Base-by-base conservation (phyloP, 2,113 vertebrate species). In the Percopsis transmontana region DNA sequence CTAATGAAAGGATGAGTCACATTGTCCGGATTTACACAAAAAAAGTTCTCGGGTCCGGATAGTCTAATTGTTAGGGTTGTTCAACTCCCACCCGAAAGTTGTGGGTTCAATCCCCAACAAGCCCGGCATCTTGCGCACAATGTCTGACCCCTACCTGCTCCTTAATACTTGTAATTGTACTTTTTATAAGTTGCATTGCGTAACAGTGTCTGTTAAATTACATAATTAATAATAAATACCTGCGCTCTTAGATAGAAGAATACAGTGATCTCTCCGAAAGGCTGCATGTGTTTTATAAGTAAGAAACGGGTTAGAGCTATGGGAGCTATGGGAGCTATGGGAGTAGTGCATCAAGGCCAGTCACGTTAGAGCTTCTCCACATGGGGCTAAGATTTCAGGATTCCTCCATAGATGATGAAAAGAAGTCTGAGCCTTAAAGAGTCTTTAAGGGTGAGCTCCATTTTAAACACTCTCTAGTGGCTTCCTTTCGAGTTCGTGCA, bases 401-500 rank as follows among this genome's bases (percentile, higher is more conserved):
- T 79, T 78, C 56, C 72, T 76, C 51, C 70, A 66, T 39, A 58
- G 51, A 84, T 78, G 77, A 83, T 82, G 68, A 83, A 81, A 78
- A 82, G 61, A 81, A 66, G 44, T 62, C 65, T 41, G 20, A 59
- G 58, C 47, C 73, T 73, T 61, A 48, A 75, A 64, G 59, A 48
- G 60, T 70, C 53, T 83, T 76, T 71, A 70, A 69, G 64, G 38
- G 33, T 63, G 39, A 66, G 57, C 74, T 80, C 56, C 48, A 51
- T 53, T 82, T 81, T 78, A 78, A 77, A 77, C 53, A 73, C 55
- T 64, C 70, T 70, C 62, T 66, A 44, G 58, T 66, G 80, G 60
- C 61, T 63, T 83, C 80, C 81, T 76, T 84, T 83, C 19, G 73
- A 78, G 73, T 76, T 77, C 59, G 68, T 76, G 72, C 74, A 76